These are phyloP conservation scores for Irena cyanogastra DNA, from an alignment of 2,113 vertebrate species.

Conservation along the genomic window DNA sequence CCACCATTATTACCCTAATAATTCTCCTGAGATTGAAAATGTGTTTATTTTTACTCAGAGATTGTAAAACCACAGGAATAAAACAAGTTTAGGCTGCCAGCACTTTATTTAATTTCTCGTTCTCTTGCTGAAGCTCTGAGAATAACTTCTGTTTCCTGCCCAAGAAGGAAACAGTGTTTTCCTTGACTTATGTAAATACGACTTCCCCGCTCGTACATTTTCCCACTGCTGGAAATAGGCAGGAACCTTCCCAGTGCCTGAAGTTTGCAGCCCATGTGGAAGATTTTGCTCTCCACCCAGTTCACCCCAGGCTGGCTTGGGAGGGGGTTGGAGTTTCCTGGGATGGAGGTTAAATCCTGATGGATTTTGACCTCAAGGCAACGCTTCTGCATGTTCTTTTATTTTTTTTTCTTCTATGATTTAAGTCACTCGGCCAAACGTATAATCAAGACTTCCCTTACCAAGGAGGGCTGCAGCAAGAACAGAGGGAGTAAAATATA, in stretches of 20 bases:
- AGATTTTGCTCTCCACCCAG: neutral
- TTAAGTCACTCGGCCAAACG: neutral
- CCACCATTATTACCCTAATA: conserved; percentile 55
- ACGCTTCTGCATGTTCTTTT: neutral
- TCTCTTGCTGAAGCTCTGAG: conserved; percentile 54
- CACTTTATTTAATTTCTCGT: conserved; percentile 68
- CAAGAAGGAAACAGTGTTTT: conserved; percentile 72
- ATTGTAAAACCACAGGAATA: conserved; percentile 72
- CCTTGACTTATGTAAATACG: conserved; percentile 72
- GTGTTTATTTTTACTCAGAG: conserved; percentile 73
- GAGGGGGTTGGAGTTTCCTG: conserved; percentile 59
- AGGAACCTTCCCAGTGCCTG: conserved; percentile 50
- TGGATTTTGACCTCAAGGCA: neutral
- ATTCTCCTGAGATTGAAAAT: conserved; percentile 62
- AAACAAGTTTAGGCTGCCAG: conserved; percentile 49
- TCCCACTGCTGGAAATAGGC: conserved; percentile 56
- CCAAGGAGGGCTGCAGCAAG: neutral
- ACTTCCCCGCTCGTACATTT: conserved; percentile 66
- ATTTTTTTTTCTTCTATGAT: neutral
- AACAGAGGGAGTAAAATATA: conserved; percentile 46
- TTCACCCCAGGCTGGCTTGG: neutral
- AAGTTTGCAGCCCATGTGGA: neutral
- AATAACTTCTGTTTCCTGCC: conserved; percentile 76
- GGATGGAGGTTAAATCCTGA: conserved; percentile 25
- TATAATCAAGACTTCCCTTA: conserved; percentile 62